phyloP scores from a whole-genome alignment of 1,140 invertebrate genomes.

The Aphelenchoides fujianensis region DNA sequence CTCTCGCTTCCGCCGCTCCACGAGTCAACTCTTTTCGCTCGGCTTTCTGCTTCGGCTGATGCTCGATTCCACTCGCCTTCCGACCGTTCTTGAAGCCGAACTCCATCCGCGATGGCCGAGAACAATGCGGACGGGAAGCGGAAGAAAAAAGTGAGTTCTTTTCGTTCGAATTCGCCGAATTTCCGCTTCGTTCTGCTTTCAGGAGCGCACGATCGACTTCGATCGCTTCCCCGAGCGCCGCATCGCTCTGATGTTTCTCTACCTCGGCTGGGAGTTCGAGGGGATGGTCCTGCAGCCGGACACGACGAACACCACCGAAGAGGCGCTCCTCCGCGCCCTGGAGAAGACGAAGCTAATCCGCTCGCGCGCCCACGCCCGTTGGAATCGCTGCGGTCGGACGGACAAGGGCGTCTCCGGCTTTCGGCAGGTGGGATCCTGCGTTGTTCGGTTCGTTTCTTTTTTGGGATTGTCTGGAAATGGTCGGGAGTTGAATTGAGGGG shows the following conservation, averaged over 20 bases:
- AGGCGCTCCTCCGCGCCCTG: constrained; percentile 77
- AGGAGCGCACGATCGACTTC: constrained; percentile 41
- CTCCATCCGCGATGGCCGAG: too few species aligned
- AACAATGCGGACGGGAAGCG: too few species aligned
- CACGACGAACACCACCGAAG: constrained; percentile 49
- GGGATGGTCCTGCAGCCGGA: constrained; percentile 75
- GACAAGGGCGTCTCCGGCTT: constrained; percentile 97
- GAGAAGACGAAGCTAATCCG: constrained; percentile 78
- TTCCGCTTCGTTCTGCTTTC: not conserved
- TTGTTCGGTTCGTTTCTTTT: constrained; percentile 41
- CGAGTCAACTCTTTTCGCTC: too few species aligned
- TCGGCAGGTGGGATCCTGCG: constrained; percentile 72
- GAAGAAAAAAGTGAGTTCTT: constrained; percentile 10
- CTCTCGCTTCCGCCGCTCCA: too few species aligned
- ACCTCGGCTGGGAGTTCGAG: constrained; percentile 90
- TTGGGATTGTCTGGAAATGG: too few species aligned
- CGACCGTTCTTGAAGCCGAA: too few species aligned
- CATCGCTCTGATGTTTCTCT: constrained; percentile 80
- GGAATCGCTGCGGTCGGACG: constrained; percentile 89
- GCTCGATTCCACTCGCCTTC: too few species aligned
- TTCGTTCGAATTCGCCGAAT: not conserved
- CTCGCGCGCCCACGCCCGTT: constrained; percentile 76
- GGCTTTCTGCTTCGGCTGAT: too few species aligned
- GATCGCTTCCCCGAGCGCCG: constrained; percentile 71
- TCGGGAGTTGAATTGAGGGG: too few species aligned